These are phyloP conservation scores for Eubasilissa regina DNA, from an alignment of 1,140 invertebrate species.

Conservation along the genomic window DNA sequence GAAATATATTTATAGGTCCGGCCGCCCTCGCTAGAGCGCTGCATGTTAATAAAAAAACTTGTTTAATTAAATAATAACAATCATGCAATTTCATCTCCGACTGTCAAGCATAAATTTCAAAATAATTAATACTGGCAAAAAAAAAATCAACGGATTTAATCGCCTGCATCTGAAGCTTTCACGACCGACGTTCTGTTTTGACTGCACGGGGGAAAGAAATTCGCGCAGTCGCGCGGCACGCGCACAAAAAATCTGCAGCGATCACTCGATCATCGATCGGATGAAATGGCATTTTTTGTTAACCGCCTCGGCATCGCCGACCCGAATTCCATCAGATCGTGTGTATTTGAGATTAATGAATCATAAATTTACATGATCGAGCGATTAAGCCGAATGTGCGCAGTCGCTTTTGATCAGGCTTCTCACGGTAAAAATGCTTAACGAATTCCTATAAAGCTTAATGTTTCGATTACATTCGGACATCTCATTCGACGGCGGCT, in stretches of 20 bases:
- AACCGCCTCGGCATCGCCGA: constrained; percentile 9
- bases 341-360: constrained; percentile 39
- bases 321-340: constrained; percentile 1
- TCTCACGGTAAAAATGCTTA: constrained; percentile 37
- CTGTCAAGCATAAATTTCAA: constrained; percentile 42
- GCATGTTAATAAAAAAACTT: constrained; percentile 9
- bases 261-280: not conserved
- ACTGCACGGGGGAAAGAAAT: not conserved
- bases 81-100: constrained; percentile 39
- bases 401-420: not conserved
- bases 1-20: constrained; percentile 16
- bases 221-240: not conserved
- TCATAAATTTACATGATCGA: constrained; percentile 41
- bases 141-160: constrained; percentile 33
- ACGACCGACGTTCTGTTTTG: constrained; percentile 21
- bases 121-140: constrained; percentile 41
- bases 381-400: constrained; percentile 4
- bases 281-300: constrained; percentile 6
- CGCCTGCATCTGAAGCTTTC: constrained; percentile 35
- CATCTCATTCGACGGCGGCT: constrained; percentile 23
- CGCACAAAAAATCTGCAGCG: not conserved
- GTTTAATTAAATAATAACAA: constrained; percentile 43
- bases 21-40: constrained; percentile 18
- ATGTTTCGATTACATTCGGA: constrained; percentile 27
- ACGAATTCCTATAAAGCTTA: constrained; percentile 22